These are phyloP conservation scores for Chrysopilus asiliformis DNA, from an alignment of 2,888 invertebrate genomes.

Conservation along the genomic window DNA sequence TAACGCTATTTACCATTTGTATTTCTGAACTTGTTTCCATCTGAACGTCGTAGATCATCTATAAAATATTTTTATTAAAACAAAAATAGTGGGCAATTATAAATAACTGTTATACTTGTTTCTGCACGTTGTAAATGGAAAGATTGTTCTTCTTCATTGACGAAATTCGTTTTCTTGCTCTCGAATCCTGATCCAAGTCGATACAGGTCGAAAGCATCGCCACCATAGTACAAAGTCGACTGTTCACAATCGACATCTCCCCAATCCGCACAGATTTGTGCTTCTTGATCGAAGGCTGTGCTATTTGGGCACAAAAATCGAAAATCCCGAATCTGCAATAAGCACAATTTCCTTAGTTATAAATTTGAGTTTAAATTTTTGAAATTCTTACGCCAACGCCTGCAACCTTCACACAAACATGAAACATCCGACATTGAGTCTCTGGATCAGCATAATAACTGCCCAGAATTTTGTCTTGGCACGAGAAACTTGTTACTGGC, in stretches of 20 bases:
- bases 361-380: no score
- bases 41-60: no score
- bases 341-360: background rate
- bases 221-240: constrained; percentile 62
- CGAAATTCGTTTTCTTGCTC: constrained; percentile 48
- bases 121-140: constrained; percentile 61
- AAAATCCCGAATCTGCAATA: constrained; percentile 55
- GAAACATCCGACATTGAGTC: constrained; percentile 79
- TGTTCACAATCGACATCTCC: constrained; percentile 80
- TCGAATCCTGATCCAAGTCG: constrained; percentile 63
- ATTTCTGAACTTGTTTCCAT: no score
- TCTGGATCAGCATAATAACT: constrained; percentile 81
- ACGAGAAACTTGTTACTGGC: constrained; percentile 54
- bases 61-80: no score
- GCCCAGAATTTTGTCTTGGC: constrained; percentile 71
- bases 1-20: no score
- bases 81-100: no score
- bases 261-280: constrained; percentile 85
- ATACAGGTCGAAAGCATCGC: constrained; percentile 78
- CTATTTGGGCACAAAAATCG: constrained; percentile 82
- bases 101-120: constrained; percentile 40
- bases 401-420: constrained; percentile 74
- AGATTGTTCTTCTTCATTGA: constrained; percentile 50
- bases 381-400: constrained; percentile 56
- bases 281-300: constrained; percentile 83